Conservation (phyloP, 2,113 vertebrate species). For the Spea multiplicata region DNA sequence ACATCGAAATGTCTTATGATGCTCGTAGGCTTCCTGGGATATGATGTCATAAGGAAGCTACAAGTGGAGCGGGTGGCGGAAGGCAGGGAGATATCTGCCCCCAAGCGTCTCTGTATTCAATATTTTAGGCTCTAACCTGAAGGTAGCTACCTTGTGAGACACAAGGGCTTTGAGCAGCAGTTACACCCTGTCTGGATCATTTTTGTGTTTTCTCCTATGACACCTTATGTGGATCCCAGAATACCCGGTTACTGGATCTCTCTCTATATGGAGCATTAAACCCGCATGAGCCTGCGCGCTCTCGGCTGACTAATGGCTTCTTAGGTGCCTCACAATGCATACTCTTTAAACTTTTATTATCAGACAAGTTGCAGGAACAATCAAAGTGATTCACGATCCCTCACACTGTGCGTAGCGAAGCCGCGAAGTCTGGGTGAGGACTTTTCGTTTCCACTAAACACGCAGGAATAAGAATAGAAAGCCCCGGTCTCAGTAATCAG, state of each 20-base stretch:
- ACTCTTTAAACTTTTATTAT: constrained; percentile 58
- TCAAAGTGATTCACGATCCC: constrained; percentile 53
- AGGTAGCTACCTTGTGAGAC: no score
- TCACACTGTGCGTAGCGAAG: constrained; percentile 38
- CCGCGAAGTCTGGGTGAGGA: constrained; percentile 45
- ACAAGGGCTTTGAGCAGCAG: no score
- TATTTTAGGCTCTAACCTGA: no score
- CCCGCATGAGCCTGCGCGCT: constrained; percentile 48
- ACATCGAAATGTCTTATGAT: no score
- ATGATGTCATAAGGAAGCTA: no score
- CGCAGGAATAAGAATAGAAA: not conserved
- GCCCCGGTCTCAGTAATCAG: constrained; percentile 53
- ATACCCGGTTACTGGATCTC: not conserved
- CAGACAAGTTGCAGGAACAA: constrained; percentile 45
- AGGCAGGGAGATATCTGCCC: no score
- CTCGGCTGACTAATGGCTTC: constrained; percentile 51
- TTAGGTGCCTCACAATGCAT: constrained; percentile 50
- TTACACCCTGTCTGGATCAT: no score
- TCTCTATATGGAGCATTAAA: not conserved
- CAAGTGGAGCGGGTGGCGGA: no score
- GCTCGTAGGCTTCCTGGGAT: no score
- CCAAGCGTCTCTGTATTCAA: no score
- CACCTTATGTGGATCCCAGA: no score
- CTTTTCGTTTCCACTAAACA: constrained; percentile 44
- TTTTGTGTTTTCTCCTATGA: no score